Evolutionary conservation across 2,113 vertebrate species (phyloP), one percentile per base, ranked within the genome.

Genomic region (Sclerurus mexicanus): DNA sequence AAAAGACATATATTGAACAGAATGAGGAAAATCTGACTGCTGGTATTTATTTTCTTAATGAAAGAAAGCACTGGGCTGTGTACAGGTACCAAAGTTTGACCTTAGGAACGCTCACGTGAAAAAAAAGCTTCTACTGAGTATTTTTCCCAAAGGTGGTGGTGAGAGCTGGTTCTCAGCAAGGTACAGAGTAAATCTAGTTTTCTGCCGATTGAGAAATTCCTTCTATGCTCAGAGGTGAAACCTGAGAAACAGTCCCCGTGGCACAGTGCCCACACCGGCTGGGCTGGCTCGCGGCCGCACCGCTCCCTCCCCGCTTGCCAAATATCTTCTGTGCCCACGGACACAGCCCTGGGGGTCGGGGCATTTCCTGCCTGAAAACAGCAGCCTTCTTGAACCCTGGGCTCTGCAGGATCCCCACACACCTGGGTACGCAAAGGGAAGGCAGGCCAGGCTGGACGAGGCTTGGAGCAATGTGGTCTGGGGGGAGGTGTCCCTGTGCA

Each of bases 191-290:
- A 69, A 12, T 3, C 49, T 42, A n/a, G 25, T 77, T 89, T 85
- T 66, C 71, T 82, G 11, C 9, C 31, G 79, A 42, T 40, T 63
- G 79, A 71, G 37, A 85, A 85, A 62, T 81, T 49, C 31, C 8
- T 81, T 66, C 78, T 87, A 2, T 37, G 60, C 37, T 80, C 46
- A 69, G 47, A 92, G 50, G 58, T 86, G 72, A 87, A 81, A 78
- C 20, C 64, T 71, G 52, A 58, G 64, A 12, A 81, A 27, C 3
- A 68, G 31, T 80, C 49, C 4, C 0, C 0, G 0, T 72, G 64
- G 59, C 64, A 35, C 59, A 22, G 64, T 10, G 64, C 64, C 69
- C 0, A 0, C 11, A 2, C 0, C 0, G 2, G 55, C 50, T 8
- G 27, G 67, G 71, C 62, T 66, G 72, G 42, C 72, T 79, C 4